phyloP scores from a whole-genome alignment of 2,888 invertebrate species.

The Loripinus fragilis region DNA sequence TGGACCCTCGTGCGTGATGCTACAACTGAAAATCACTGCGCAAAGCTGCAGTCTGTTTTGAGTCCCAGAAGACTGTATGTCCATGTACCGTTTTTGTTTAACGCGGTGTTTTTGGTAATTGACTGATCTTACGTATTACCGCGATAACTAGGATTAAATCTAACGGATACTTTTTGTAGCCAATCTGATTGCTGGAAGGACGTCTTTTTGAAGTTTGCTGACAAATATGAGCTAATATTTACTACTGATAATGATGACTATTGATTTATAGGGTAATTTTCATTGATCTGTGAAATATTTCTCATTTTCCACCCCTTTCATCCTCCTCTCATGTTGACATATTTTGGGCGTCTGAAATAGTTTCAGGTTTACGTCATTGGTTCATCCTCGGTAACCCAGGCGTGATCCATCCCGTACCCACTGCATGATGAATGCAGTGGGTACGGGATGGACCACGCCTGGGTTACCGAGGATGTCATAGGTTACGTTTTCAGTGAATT shows the following conservation, averaged over 20 bases:
- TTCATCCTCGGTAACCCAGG: too few species aligned
- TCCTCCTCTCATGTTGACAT: not conserved
- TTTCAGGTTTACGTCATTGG: conserved; percentile 4
- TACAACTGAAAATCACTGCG: too few species aligned
- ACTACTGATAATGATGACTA: conserved; percentile 1
- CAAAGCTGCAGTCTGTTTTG: too few species aligned
- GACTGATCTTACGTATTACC: conserved; percentile 1
- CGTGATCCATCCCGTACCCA: too few species aligned
- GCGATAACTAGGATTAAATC: conserved; percentile 14
- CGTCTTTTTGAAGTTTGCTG: conserved; percentile 19
- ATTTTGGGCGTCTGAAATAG: not conserved
- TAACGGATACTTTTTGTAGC: conserved; percentile 18
- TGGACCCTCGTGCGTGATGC: too few species aligned
- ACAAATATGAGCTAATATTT: conserved; percentile 13
- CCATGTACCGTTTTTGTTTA: too few species aligned
- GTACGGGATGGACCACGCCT: too few species aligned
- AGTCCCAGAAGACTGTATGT: too few species aligned
- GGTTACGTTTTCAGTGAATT: too few species aligned
- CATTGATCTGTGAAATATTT: conserved; percentile 5
- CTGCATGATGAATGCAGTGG: too few species aligned
- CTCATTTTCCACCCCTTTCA: not conserved
- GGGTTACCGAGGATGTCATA: too few species aligned
- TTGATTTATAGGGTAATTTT: conserved; percentile 9
- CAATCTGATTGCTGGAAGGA: conserved; percentile 11
- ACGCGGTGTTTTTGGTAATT: not conserved